Evolutionary conservation across 1,140 invertebrate species (phyloP), one percentile per base, ranked within the genome.

Genomic region (Acyrthosiphon pisum): DNA sequence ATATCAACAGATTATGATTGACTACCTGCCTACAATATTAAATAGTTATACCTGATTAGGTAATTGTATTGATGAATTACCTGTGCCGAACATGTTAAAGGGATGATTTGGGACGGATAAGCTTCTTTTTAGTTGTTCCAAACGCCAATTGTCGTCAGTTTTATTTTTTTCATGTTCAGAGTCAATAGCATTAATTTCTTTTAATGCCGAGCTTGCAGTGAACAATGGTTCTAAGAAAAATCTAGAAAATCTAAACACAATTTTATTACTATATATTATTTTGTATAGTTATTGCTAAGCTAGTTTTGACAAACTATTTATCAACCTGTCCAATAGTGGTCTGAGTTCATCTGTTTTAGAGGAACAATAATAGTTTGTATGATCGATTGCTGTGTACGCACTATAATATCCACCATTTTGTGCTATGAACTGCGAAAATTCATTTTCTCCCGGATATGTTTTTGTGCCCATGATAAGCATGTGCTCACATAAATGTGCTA

Each of bases 401-500:
- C 99, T 99, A 23, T 96, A 97, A 14, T 95, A 95, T 1, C 99
- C 99, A 11, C 98, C 98, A 96, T 99, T 97, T 95, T 99, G 97
- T n/a, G 97, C 97, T 18, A 99, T 95, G 95, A 97, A 99, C 95
- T 98, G 98, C 92, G 96, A 97, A 94, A 99, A 99, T 94, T 98
- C 98, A 96, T 99, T 99, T 95, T 99, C 98, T 94, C 97, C 96
- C 48, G 99, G 99, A 96, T 99, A 99, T 95, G 99, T 99, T 94
- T 98, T 96, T 1, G 97, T 99, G 23, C 99, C 99, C 86, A 99
- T 95, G 95, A 99, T 99, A 7, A 99, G 96, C 99, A 99, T 99
- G 95, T 99, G 99, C 95, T 99, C 99, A 95, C 98, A 99, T 95
- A 99, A 99, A 95, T 99, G 99, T 23, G 99, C 99, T 93, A 99